These are phyloP conservation scores for Micromys minutus DNA, from an alignment of 2,113 vertebrate genomes.

Conservation along the genomic window DNA sequence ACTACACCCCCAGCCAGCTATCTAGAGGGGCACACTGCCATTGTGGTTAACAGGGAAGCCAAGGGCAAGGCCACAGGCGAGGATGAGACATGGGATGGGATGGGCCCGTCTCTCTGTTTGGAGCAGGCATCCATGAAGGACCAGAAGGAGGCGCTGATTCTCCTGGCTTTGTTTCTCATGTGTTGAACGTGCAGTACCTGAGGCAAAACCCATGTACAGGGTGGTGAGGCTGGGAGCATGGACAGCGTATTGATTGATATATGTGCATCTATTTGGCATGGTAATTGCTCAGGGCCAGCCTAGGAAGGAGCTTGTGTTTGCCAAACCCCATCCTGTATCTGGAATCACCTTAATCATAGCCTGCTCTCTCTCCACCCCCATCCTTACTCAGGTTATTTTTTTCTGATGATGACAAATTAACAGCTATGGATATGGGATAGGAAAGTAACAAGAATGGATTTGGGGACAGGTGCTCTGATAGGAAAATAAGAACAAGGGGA, in stretches of 20 bases:
- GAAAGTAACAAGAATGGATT: neutral
- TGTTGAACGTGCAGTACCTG: slow-evolving; percentile 58
- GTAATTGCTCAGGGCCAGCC: slow-evolving; percentile 45
- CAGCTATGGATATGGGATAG: neutral
- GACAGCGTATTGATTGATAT: neutral
- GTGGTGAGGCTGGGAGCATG: slow-evolving; percentile 17
- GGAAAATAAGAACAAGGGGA: neutral
- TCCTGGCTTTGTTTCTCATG: neutral
- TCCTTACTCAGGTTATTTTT: neutral
- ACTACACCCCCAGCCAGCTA: neutral
- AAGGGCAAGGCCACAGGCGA: neutral
- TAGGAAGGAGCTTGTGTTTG: neutral
- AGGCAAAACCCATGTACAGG: neutral
- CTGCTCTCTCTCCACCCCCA: neutral
- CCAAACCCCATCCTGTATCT: slow-evolving; percentile 10
- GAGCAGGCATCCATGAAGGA: neutral
- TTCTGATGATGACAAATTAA: neutral
- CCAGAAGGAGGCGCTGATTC: neutral
- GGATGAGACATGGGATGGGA: neutral
- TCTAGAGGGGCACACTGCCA: neutral
- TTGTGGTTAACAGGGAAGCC: neutral
- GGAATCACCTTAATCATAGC: neutral
- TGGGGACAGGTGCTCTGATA: neutral
- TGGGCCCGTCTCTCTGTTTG: neutral
- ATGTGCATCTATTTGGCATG: neutral